A percentile compares a stretch with the other conserved stretches of the same genome.
Evolutionary conservation across 2,888 invertebrate species (phyloP).

Genomic region (Molorchus minor): DNA sequence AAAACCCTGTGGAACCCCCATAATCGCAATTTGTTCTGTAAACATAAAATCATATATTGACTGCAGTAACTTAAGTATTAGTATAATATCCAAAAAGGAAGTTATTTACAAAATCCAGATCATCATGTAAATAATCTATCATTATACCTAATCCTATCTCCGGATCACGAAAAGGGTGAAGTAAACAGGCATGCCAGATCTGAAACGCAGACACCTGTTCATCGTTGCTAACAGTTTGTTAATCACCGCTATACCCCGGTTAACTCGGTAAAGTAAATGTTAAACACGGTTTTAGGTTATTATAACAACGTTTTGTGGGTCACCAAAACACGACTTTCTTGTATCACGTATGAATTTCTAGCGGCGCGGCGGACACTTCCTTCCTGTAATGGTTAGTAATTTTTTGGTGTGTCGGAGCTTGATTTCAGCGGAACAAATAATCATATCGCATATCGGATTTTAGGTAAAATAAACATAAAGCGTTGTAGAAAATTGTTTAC

Average conservation of each 20-base stretch:
- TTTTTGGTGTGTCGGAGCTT: background rate
- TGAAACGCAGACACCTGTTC: conserved; percentile 35
- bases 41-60: no score
- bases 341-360: conserved; percentile 4
- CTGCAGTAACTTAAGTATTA: no score
- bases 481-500: background rate
- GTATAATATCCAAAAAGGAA: no score
- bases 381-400: conserved; percentile 8
- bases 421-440: conserved; percentile 1
- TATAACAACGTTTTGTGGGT: conserved; percentile 29
- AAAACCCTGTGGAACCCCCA: no score
- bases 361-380: conserved; percentile 1
- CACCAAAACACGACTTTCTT: conserved; percentile 24
- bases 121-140: no score
- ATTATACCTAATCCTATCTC: no score
- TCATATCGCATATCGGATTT: conserved; percentile 9
- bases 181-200: no score
- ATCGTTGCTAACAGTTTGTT: conserved; percentile 38
- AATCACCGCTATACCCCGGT: conserved; percentile 41
- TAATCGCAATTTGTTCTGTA: no score
- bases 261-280: conserved; percentile 20
- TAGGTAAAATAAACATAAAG: conserved; percentile 5
- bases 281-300: conserved; percentile 28
- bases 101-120: no score
- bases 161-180: no score